Base-by-base conservation (phyloP, 2,113 vertebrate genomes). In the Cygnus buccinator region DNA sequence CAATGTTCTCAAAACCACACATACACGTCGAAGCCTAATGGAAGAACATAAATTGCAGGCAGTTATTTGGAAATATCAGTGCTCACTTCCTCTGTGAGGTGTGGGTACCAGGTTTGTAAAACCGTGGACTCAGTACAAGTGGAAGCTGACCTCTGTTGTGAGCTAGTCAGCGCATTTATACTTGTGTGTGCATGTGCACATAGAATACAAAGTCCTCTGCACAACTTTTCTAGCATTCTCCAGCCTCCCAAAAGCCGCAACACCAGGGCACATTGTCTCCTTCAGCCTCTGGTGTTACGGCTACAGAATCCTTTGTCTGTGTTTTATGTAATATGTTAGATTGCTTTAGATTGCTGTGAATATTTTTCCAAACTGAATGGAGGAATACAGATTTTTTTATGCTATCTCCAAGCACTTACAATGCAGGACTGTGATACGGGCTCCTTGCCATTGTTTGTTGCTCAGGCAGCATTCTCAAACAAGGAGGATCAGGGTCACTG, bases 101-200 rank as follows among this genome's bases (percentile, higher is more conserved):
- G 76, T 70, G 67, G 33, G n/a, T 22, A 5, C 6, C 6, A 54
- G 26, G 4, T 46, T 68, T 93, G 79, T 77, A 94, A 76, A 87
- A 26, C 3, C 26, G 16, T 4, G 25, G 25, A 18, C 10, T 5
- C 0, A 0, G 4, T 54, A 31, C 9, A 19, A 77, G 23, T 43
- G 72, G 43, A 43, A 80, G 13, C 1, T 81, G 44, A 33, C n/a
- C 71, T 78, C 35, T 71, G 13, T n/a, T 87, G 13, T 46, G 71
- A 67, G 6, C 6, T 28, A 39, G 13, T 26, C 18, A 15, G 33
- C 35, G 21, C 71, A 22, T 48, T 43, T 84, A 19, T 25, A 11
- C 13, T 67, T 67, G 65, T 59, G 73, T 46, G 57, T 41, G n/a
- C n/a, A 11, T 7, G 22, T 44, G 15, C 41, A 26, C 21, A 12